A percentile compares a stretch with the other conserved stretches of the same genome.
These are phyloP conservation scores for Tipula unca DNA, from an alignment of 2,888 invertebrate species.

Conservation along the genomic window DNA sequence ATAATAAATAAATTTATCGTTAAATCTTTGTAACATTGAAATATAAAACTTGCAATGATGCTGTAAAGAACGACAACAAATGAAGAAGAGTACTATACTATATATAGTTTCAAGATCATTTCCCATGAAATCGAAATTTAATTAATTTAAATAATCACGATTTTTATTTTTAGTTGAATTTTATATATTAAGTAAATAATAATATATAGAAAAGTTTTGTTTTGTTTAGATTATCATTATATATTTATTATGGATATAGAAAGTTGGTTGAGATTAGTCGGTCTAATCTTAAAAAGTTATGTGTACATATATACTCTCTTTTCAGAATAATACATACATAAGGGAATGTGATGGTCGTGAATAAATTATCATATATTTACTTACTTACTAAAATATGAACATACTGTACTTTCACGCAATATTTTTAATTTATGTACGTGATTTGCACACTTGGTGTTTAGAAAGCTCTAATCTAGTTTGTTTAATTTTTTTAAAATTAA, in stretches of 20 bases:
- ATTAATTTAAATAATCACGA: background rate
- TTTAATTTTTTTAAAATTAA: no score
- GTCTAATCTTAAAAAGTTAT: background rate
- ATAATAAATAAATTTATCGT: background rate
- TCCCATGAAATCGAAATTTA: conserved; percentile 14
- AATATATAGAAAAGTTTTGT: background rate
- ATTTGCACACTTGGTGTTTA: background rate
- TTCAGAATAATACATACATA: background rate
- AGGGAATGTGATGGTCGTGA: background rate
- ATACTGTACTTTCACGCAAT: background rate
- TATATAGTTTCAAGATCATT: background rate
- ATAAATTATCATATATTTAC: background rate
- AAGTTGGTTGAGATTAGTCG: background rate
- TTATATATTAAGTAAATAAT: background rate
- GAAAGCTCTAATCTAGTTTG: background rate
- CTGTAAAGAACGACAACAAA: background rate
- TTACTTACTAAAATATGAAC: background rate
- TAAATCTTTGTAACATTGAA: background rate
- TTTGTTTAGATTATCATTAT: background rate
- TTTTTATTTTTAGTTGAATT: background rate
- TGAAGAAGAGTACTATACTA: background rate
- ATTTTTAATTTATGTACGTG: background rate
- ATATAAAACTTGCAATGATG: background rate
- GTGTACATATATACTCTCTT: background rate
- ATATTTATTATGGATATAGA: background rate